These are phyloP conservation scores for Lepidurus couesii DNA, from an alignment of 1,140 invertebrate genomes.

Conservation along the genomic window DNA sequence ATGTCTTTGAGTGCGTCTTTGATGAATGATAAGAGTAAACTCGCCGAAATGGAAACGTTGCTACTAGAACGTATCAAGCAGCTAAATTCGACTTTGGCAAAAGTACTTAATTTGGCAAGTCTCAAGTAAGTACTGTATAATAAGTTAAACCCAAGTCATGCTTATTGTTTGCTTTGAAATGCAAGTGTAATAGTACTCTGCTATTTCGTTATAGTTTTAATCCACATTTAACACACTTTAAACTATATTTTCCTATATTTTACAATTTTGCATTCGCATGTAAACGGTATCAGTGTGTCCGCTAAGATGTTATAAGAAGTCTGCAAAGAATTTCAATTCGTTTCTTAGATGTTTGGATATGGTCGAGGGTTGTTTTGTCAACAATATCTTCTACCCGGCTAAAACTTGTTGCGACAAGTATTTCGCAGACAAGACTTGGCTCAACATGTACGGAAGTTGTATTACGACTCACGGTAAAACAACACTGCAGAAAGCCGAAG, in stretches of 20 bases:
- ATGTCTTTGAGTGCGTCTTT: neutral
- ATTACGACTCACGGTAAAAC: neutral
- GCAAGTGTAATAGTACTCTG: too few relatives aligned
- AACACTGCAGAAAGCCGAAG: neutral
- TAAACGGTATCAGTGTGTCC: too few relatives aligned
- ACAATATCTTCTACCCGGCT: neutral
- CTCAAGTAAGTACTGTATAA: neutral
- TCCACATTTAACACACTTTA: too few relatives aligned
- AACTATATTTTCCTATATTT: too few relatives aligned
- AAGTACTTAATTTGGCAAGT: neutral
- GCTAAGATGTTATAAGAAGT: too few relatives aligned
- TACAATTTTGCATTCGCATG: too few relatives aligned
- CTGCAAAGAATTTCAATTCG: too few relatives aligned
- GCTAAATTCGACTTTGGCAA: neutral
- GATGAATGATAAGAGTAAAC: neutral
- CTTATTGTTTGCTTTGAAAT: too few relatives aligned
- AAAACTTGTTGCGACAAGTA: neutral
- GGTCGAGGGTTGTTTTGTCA: neutral
- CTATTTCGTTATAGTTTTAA: too few relatives aligned
- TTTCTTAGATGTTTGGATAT: neutral
- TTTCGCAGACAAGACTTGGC: neutral
- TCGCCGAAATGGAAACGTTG: neutral
- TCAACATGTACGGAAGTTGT: slow-evolving; percentile 1
- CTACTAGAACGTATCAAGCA: neutral
- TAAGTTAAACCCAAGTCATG: too few relatives aligned